These are phyloP conservation scores for Callaeas wilsoni DNA, from an alignment of 2,113 vertebrate genomes.

Conservation along the genomic window DNA sequence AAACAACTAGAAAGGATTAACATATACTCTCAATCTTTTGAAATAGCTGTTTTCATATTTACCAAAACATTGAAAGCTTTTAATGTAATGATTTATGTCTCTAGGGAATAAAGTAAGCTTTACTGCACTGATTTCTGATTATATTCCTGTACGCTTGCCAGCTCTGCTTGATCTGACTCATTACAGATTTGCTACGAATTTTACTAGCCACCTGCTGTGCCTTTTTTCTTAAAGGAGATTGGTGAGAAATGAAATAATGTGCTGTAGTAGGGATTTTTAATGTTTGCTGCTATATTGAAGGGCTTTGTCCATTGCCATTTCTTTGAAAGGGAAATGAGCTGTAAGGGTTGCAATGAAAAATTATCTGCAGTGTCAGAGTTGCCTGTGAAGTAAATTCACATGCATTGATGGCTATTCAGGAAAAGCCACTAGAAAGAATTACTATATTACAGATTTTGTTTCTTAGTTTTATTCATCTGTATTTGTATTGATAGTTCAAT, in stretches of 20 bases:
- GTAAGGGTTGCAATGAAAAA: background rate
- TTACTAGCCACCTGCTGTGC: background rate
- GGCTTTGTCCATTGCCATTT: background rate
- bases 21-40: background rate
- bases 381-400: background rate
- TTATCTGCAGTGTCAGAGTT: background rate
- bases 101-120: conserved; percentile 11
- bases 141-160: background rate
- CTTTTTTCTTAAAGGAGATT: background rate
- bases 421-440: background rate
- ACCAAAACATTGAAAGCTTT: background rate
- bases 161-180: background rate
- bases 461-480: background rate
- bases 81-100: conserved; percentile 16
- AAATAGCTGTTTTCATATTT: background rate
- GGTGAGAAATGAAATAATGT: background rate
- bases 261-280: background rate
- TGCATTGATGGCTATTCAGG: background rate
- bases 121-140: conserved; percentile 11
- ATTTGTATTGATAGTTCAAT: background rate
- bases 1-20: background rate
- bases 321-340: background rate
- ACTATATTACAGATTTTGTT: background rate
- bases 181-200: background rate
- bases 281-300: background rate